A percentile compares a stretch with the other conserved stretches of the same genome.
Conservation (phyloP, 2,113 vertebrate genomes). For the Cephalophus harveyi region DNA sequence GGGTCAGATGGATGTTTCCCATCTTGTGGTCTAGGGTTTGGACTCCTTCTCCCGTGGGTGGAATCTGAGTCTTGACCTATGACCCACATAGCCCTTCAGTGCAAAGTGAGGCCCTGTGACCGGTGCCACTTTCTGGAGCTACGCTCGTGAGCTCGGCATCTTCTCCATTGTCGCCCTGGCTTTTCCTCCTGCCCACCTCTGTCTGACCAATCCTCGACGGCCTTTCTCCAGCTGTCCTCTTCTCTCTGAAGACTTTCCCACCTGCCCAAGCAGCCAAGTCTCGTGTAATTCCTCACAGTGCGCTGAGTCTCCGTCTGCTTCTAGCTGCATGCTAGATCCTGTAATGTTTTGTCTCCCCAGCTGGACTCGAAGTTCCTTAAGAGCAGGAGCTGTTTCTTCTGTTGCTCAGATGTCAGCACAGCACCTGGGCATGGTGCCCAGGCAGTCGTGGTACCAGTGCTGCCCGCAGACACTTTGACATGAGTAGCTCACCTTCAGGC, state of each 20-base stretch:
- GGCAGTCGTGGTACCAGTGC: neutral
- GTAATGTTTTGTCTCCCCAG: neutral
- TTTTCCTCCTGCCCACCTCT: neutral
- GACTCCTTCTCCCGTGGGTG: no score
- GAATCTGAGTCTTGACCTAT: neutral
- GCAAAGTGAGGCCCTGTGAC: neutral
- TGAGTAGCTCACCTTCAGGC: neutral
- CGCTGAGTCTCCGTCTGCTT: neutral
- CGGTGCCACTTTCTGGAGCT: neutral
- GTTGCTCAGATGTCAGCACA: neutral
- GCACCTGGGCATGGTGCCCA: neutral
- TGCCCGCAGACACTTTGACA: neutral
- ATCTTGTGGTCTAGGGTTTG: neutral
- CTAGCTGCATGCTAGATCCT: neutral
- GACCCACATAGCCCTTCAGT: neutral
- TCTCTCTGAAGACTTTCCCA: neutral
- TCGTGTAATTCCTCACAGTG: neutral
- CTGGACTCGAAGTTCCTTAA: neutral
- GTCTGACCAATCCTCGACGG: neutral
- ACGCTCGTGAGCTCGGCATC: fast-evolving
- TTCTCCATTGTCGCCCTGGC: neutral
- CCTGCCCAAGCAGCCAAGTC: neutral
- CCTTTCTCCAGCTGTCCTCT: neutral
- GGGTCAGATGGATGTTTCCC: neutral
- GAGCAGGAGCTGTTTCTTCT: neutral